Percentiles rank a stretch among this genome's conserved stretches.
Conservation (phyloP, 2,888 invertebrate species). For the Chouioia cunea region DNA sequence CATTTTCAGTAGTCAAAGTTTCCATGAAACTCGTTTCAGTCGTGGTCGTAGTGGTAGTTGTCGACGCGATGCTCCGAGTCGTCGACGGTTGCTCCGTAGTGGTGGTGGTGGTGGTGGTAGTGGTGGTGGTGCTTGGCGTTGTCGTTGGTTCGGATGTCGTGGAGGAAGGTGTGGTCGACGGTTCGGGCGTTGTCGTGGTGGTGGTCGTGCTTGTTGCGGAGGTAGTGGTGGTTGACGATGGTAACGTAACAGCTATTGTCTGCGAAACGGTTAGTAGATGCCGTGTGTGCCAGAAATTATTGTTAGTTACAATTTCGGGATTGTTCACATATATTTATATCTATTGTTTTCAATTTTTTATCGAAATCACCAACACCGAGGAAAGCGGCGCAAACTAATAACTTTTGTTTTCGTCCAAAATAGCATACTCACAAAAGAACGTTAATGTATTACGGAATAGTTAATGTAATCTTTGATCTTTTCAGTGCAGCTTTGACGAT, state of each 20-base stretch:
- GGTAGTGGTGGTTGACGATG: conserved; percentile 48
- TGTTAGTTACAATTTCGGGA: conserved; percentile 61
- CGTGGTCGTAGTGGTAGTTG: conserved; percentile 49
- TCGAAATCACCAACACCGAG: conserved; percentile 17
- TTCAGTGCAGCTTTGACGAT: too few relatives aligned
- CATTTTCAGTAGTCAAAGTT: conserved; percentile 11
- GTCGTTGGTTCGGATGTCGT: conserved; percentile 49
- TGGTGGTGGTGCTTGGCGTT: conserved; percentile 45
- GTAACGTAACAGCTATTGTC: conserved; percentile 58
- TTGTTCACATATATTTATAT: neutral
- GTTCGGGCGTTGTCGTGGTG: conserved; percentile 50
- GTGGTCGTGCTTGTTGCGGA: conserved; percentile 50
- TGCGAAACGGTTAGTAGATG: conserved; percentile 68
- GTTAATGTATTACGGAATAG: too few relatives aligned
- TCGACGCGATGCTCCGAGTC: conserved; percentile 27
- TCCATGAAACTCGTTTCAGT: conserved; percentile 23
- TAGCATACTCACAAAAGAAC: too few relatives aligned
- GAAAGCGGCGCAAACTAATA: neutral
- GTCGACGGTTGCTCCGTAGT: conserved; percentile 28
- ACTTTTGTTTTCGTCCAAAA: too few relatives aligned
- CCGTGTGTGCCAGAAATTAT: conserved; percentile 63
- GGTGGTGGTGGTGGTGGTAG: conserved; percentile 54
- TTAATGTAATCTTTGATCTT: too few relatives aligned
- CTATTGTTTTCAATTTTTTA: neutral
- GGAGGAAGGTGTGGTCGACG: conserved; percentile 24